These are phyloP conservation scores for Artemisiospiza belli DNA, from an alignment of 2,113 vertebrate species.

Conservation along the genomic window DNA sequence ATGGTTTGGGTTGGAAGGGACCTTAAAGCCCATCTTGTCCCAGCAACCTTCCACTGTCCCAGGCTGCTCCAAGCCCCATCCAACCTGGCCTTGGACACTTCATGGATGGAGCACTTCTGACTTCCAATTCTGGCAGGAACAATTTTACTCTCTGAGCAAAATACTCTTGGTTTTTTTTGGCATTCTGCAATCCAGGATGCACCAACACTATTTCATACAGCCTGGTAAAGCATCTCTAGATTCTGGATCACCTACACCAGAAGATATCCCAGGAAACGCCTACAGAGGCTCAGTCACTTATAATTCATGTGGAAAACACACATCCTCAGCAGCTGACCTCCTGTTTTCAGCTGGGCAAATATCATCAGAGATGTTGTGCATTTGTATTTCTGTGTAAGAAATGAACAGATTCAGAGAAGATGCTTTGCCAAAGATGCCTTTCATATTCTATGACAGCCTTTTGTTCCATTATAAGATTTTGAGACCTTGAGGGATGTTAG, in stretches of 20 bases:
- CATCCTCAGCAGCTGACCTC: not conserved
- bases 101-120: not conserved
- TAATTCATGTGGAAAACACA: not conserved
- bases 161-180: not conserved
- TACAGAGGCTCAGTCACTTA: not conserved
- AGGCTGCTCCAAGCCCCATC: not conserved
- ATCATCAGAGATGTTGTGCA: not conserved
- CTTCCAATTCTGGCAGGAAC: not conserved
- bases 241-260: not conserved
- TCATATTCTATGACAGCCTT: not conserved
- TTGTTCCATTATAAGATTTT: slow-evolving; percentile 16
- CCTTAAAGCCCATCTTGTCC: not conserved
- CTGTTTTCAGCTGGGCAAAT: slow-evolving; percentile 27
- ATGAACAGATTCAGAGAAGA: not conserved
- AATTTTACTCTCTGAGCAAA: not conserved
- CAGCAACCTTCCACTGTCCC: fast-evolving
- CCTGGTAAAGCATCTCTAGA: not conserved
- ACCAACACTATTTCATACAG: not conserved
- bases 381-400: not conserved
- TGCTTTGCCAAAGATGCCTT: not conserved
- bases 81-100: not conserved
- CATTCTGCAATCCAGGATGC: not conserved
- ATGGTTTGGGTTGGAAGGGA: not conserved
- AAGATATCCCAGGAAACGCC: not conserved
- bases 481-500: slow-evolving; percentile 33